Evolutionary conservation across 2,888 invertebrate genomes (phyloP).

Genomic region (Theretra japonica): DNA sequence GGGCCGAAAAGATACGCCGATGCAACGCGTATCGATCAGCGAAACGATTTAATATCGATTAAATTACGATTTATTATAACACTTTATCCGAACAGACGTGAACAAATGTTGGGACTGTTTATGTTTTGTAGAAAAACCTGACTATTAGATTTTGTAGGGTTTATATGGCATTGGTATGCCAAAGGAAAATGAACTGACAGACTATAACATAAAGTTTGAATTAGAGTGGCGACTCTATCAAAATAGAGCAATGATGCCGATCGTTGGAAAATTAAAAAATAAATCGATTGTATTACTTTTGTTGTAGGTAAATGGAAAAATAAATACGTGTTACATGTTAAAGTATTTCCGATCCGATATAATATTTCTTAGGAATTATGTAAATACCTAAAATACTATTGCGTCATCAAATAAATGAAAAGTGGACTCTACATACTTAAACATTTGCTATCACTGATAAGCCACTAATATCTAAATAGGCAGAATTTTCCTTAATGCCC

Average conservation of each 20-base stretch:
- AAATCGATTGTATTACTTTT: neutral
- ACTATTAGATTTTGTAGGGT: neutral
- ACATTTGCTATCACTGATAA: too few species aligned
- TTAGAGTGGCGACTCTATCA: neutral
- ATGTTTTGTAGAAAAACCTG: conserved; percentile 1
- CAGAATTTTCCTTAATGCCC: too few species aligned
- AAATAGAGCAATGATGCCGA: neutral
- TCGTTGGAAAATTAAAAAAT: neutral
- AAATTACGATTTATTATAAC: conserved; percentile 24
- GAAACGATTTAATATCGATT: conserved; percentile 25
- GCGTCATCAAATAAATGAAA: too few species aligned
- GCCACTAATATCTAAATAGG: too few species aligned
- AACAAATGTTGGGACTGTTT: conserved; percentile 7
- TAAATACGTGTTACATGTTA: neutral
- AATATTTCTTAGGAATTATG: too few species aligned
- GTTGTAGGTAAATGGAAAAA: neutral
- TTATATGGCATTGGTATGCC: neutral
- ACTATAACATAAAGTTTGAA: neutral
- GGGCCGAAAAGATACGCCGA: conserved; percentile 13
- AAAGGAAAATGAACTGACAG: neutral
- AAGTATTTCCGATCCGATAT: neutral
- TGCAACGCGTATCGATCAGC: conserved; percentile 13
- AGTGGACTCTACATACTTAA: too few species aligned
- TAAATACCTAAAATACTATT: too few species aligned
- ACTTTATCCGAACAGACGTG: conserved; percentile 15